These are phyloP conservation scores for Gandaritis pyraliata DNA, from an alignment of 2,888 invertebrate genomes.

Conservation along the genomic window DNA sequence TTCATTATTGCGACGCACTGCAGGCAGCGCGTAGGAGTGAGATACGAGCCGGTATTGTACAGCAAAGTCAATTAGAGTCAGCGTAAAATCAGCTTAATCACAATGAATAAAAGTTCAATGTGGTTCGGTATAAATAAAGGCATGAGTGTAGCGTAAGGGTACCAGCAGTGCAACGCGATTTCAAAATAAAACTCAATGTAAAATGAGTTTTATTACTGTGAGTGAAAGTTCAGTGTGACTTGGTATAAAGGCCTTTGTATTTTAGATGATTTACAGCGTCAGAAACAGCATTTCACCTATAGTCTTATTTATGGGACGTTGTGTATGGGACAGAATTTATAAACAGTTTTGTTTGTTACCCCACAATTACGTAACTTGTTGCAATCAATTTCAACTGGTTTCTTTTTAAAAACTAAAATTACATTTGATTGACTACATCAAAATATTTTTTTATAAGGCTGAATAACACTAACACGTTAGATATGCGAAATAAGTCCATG, in stretches of 20 bases:
- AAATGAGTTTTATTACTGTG: neutral
- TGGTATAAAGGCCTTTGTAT: conserved; percentile 1
- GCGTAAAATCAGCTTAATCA: conserved; percentile 1
- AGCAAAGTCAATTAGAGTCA: conserved; percentile 1
- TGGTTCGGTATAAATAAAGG: no score
- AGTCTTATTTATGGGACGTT: neutral
- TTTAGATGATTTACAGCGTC: conserved; percentile 1
- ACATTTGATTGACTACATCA: no score
- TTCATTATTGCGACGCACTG: conserved; percentile 10
- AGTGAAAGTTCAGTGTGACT: neutral
- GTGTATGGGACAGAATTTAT: neutral
- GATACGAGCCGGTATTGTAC: conserved; percentile 13
- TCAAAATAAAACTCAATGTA: neutral
- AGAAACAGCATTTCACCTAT: neutral
- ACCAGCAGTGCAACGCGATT: neutral
- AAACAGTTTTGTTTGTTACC: neutral
- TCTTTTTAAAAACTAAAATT: no score
- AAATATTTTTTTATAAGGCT: no score
- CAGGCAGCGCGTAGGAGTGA: conserved; percentile 14
- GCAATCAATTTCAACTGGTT: no score
- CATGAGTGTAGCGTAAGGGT: no score
- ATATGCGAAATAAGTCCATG: no score
- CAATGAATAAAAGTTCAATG: neutral
- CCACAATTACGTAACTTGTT: no score
- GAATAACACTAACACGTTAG: no score